Evolutionary conservation across 2,888 invertebrate species (phyloP).

Genomic region (Pharmacophagus antenor): DNA sequence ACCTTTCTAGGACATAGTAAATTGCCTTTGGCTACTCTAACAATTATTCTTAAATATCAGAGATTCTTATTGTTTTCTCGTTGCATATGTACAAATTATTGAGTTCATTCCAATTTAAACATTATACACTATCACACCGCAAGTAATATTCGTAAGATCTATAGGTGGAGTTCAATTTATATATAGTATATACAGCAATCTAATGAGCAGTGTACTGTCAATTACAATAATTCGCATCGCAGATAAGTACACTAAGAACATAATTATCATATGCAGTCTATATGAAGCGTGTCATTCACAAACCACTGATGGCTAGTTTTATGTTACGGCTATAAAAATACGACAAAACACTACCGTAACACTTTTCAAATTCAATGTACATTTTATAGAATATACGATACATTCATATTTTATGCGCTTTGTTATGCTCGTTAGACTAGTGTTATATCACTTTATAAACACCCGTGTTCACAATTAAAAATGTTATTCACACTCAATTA

Average conservation of each 20-base stretch:
- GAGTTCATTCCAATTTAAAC: slow-evolving; percentile 45
- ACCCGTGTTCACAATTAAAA: neutral
- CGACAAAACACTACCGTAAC: neutral
- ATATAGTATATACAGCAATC: slow-evolving; percentile 44
- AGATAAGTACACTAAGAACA: slow-evolving; percentile 25
- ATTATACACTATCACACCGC: slow-evolving; percentile 42
- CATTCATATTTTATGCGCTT: neutral
- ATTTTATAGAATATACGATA: neutral
- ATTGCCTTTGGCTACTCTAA: slow-evolving; percentile 69
- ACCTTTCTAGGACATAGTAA: slow-evolving; percentile 66
- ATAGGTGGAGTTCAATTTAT: slow-evolving; percentile 54
- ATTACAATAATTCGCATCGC: slow-evolving; percentile 8
- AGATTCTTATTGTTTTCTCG: slow-evolving; percentile 54
- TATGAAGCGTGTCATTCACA: neutral
- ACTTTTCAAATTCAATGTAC: neutral
- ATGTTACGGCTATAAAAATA: neutral
- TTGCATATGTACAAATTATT: slow-evolving; percentile 47
- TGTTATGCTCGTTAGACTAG: neutral
- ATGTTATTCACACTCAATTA: slow-evolving; percentile 46
- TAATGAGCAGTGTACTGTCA: slow-evolving; percentile 6
- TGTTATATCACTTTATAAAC: slow-evolving; percentile 5
- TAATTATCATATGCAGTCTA: slow-evolving; percentile 31
- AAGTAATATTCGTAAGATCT: slow-evolving; percentile 42
- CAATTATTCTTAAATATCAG: slow-evolving; percentile 40
- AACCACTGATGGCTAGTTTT: neutral